phyloP scores from a whole-genome alignment of 2,888 invertebrate species.

The Acanthosepion lycidas region DNA sequence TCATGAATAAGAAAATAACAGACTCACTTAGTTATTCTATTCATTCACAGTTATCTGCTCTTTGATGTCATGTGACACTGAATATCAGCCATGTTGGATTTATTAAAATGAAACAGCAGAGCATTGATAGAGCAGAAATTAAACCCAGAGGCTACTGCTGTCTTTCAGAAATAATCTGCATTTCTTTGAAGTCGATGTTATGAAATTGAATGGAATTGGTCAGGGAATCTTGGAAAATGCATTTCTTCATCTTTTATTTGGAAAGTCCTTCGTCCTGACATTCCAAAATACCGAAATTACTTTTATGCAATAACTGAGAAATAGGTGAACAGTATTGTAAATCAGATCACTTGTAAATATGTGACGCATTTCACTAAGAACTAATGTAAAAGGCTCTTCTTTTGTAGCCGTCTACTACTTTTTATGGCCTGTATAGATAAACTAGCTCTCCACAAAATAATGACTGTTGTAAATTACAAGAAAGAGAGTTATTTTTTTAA shows the following conservation, averaged over 20 bases:
- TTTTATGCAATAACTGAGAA: neutral
- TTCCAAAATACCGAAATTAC: neutral
- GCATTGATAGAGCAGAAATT: neutral
- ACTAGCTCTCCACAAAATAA: no score
- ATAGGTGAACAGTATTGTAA: neutral
- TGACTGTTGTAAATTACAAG: no score
- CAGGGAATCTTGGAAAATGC: neutral
- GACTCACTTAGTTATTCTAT: slow-evolving; percentile 9
- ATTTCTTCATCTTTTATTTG: neutral
- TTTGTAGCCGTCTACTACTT: no score
- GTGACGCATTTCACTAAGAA: no score
- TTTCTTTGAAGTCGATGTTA: neutral
- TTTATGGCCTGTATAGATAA: no score
- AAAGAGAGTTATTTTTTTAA: no score
- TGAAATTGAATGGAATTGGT: neutral
- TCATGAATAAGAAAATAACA: slow-evolving; percentile 33
- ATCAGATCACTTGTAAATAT: no score
- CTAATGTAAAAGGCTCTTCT: no score
- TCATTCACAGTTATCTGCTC: slow-evolving; percentile 9
- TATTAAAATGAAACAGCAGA: neutral
- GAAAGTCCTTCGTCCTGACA: neutral
- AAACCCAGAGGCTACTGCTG: neutral
- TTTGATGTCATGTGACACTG: slow-evolving; percentile 33
- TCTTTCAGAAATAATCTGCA: neutral
- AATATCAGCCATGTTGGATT: slow-evolving; percentile 33